phyloP scores from a whole-genome alignment of 1,140 invertebrate genomes.

The Trichogramma pretiosum region DNA sequence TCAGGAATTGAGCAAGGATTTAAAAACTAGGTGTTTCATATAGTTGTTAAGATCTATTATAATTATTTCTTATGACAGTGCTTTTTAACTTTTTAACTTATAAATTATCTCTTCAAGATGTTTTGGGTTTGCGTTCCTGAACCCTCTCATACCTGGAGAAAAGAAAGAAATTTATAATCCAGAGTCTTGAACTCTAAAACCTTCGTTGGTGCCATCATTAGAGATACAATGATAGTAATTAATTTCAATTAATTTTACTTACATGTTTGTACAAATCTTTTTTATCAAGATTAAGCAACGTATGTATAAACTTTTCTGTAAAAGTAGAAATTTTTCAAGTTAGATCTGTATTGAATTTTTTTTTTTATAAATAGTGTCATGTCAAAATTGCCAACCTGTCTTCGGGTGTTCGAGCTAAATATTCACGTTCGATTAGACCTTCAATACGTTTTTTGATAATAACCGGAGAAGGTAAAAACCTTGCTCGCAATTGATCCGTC shows the following conservation, averaged over 20 bases:
- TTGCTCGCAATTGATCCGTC: slow-evolving; percentile 89
- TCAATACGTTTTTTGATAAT: slow-evolving; percentile 99
- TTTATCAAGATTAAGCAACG: slow-evolving; percentile 63
- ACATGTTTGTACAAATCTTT: slow-evolving; percentile 44
- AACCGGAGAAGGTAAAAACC: slow-evolving; percentile 94
- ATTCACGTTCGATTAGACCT: slow-evolving; percentile 97
- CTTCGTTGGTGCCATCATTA: too few relatives aligned
- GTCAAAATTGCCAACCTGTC: slow-evolving; percentile 60
- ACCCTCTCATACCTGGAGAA: too few relatives aligned
- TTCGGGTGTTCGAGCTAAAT: slow-evolving; percentile 90
- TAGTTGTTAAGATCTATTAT: slow-evolving; percentile 26
- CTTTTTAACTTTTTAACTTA: slow-evolving; percentile 26
- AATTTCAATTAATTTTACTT: too few relatives aligned
- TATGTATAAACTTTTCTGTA: slow-evolving; percentile 84
- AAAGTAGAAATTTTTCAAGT: slow-evolving; percentile 27
- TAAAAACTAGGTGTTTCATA: slow-evolving; percentile 28
- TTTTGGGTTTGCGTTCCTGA: too few relatives aligned
- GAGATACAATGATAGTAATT: too few relatives aligned
- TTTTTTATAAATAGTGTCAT: too few relatives aligned
- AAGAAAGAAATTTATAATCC: too few relatives aligned
- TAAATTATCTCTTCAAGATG: slow-evolving; percentile 29
- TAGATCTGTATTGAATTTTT: slow-evolving; percentile 7
- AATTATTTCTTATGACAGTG: slow-evolving; percentile 26
- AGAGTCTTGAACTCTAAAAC: too few relatives aligned
- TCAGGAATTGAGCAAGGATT: background rate